These are phyloP conservation scores for Halcyon leucocephala DNA, from an alignment of 2,797 vertebrate genomes.

Conservation along the genomic window DNA sequence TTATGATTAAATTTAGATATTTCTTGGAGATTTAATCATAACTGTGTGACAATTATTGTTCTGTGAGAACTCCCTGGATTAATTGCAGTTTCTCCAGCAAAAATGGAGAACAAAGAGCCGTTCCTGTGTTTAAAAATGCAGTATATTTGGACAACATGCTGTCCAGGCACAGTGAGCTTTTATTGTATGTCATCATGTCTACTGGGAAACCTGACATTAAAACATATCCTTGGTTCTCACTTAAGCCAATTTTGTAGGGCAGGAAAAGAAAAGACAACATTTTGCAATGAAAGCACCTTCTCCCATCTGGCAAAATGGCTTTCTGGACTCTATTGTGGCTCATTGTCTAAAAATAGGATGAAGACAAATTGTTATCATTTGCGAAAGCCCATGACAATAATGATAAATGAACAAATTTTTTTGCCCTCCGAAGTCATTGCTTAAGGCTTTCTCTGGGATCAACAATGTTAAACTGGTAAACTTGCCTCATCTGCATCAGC, in stretches of 20 bases:
- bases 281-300: slow-evolving; percentile 91
- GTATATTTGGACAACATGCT: slow-evolving; percentile 60
- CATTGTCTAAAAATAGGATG: slow-evolving; percentile 99
- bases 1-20: slow-evolving; percentile 21
- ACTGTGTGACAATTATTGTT: slow-evolving; percentile 6
- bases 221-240: slow-evolving; percentile 84
- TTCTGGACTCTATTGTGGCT: slow-evolving; percentile 94
- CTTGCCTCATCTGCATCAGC: slow-evolving; percentile 90
- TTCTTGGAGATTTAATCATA: slow-evolving; percentile 34
- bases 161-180: slow-evolving; percentile 31
- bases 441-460: slow-evolving; percentile 95
- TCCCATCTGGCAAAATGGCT: slow-evolving; percentile 99
- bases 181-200: slow-evolving; percentile 78
- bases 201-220: slow-evolving; percentile 82
- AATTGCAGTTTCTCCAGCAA: slow-evolving; percentile 10
- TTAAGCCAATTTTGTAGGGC: slow-evolving; percentile 85
- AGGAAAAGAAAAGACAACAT: slow-evolving; percentile 88
- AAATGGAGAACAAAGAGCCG: slow-evolving; percentile 57
- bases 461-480: slow-evolving; percentile 92
- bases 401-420: slow-evolving; percentile 99
- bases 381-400: slow-evolving; percentile 99
- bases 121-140: slow-evolving; percentile 55
- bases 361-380: slow-evolving; percentile 99
- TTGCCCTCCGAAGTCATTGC: slow-evolving; percentile 98
- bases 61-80: slow-evolving; percentile 16